Base-by-base conservation (phyloP, 2,797 vertebrate genomes). In the Acomys russatus region DNA sequence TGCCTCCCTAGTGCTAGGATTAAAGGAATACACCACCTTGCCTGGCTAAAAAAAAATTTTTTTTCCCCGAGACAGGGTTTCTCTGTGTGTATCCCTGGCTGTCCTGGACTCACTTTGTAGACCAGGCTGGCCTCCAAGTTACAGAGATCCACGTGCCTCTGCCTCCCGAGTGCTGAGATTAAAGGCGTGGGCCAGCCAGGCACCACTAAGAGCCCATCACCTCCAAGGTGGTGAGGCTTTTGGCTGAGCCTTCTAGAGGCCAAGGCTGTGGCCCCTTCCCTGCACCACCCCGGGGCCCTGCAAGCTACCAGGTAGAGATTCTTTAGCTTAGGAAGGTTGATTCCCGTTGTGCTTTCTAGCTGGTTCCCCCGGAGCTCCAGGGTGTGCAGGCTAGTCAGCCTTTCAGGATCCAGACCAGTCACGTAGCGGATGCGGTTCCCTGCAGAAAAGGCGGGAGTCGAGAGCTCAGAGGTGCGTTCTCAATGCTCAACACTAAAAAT, bases 341-440 rank as follows among this genome's bases (percentile, higher is more conserved):
- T 98, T 87, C 99, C 99, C 88, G 98, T 93, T n/a, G 99, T 99
- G 94, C 98, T 99, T 28, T 99, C 98, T 97, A 99, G 94, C 7
- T 86, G 92, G 97, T 99, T 99, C 95, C 99, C 99, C 96, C 99
- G 99, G 83, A 99, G 98, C 97, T 99, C 99, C 70, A 99, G 96
- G 49, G 98, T 99, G 59, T 99, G 98, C 96, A 99, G 97, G 96
- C 98, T 99, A 68, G 91, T 96, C 97, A 99, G 98, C 9, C 96
- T 98, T 28, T 96, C 73, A 0, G 98, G 98, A 87, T 99, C 98
- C 95, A 99, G 98, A 70, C 98, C 98, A 18, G 97, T 97, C 18
- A 99, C 73, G 35, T 12, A 94, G 89, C 97, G 97, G 96, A 99
- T 99, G n/a, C 96, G 78, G 96, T 99, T 99, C 96, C 99, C 99